Conservation (phyloP, 2,797 vertebrate species). For the Trachops cirrhosus region DNA sequence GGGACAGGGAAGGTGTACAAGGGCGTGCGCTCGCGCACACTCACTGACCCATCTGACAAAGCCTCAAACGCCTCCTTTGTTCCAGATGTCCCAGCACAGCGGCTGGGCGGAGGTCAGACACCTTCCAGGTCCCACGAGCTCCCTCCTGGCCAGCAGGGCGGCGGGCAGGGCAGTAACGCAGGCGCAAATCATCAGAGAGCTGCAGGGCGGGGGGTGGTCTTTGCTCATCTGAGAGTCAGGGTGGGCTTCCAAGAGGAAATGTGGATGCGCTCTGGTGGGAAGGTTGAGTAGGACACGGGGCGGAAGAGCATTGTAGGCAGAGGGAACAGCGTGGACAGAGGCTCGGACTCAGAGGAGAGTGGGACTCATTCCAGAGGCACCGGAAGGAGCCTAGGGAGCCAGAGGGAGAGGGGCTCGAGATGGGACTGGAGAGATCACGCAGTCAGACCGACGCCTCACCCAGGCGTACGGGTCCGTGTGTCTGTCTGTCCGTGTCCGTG, state of each 20-base stretch:
- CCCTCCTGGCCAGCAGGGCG: fast-evolving
- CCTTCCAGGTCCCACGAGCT: not conserved
- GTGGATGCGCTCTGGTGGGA: not conserved
- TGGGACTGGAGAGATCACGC: not conserved
- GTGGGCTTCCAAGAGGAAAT: not conserved
- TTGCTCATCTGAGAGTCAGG: not conserved
- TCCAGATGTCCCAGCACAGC: fast-evolving
- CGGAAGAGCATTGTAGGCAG: not conserved
- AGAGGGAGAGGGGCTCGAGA: not conserved
- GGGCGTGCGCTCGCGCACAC: not conserved
- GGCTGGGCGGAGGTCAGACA: not conserved
- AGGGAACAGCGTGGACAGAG: not conserved
- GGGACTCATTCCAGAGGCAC: not conserved
- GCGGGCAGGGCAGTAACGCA: not conserved
- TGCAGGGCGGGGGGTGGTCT: not conserved
- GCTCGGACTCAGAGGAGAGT: not conserved
- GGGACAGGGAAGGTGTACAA: not conserved
- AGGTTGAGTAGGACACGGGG: not conserved
- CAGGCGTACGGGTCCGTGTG: fast-evolving
- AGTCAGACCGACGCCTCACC: too few species aligned
- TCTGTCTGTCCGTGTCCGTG: not conserved
- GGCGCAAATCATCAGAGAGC: too few species aligned
- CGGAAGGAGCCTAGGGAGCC: not conserved
- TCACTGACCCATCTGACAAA: not conserved
- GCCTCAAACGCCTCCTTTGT: not conserved